Evolutionary conservation across 37 sponge, comb jelly and placozoan species (phyloP).

Genomic region (Aphrocallistes beatrix): DNA sequence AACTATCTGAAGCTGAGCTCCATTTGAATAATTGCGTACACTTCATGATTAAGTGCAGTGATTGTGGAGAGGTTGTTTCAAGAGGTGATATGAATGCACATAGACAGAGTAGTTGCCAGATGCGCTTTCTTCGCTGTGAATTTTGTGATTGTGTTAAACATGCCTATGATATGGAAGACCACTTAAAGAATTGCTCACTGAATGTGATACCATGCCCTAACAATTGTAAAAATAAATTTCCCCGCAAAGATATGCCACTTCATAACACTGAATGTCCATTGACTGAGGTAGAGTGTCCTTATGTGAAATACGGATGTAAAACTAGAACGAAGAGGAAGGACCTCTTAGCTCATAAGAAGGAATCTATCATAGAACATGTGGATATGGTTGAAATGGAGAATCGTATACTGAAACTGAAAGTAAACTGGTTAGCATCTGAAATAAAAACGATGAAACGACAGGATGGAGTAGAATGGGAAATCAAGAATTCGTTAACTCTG

Average conservation of each 20-base stretch:
- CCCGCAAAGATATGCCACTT: too few species aligned
- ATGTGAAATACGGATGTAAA: neutral
- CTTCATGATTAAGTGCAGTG: too few species aligned
- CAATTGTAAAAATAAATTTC: too few species aligned
- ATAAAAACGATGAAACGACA: neutral
- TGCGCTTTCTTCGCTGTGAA: too few species aligned
- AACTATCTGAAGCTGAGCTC: neutral
- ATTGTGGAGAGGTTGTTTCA: too few species aligned
- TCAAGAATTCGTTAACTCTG: neutral
- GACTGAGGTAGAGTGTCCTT: neutral
- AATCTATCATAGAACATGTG: neutral
- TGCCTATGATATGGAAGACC: too few species aligned
- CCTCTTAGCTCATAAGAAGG: conserved; percentile 14
- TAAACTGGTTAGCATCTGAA: too few species aligned
- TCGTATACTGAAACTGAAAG: neutral
- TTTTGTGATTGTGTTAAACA: too few species aligned
- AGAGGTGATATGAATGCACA: too few species aligned
- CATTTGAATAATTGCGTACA: neutral
- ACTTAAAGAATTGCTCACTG: too few species aligned
- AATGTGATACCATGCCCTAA: too few species aligned
- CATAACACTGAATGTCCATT: neutral
- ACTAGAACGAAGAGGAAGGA: neutral
- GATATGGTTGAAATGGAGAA: neutral
- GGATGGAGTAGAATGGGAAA: conserved; percentile 9
- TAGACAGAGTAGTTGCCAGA: too few species aligned